Base-by-base conservation (phyloP, 1,140 invertebrate species). In the Apis laboriosa region DNA sequence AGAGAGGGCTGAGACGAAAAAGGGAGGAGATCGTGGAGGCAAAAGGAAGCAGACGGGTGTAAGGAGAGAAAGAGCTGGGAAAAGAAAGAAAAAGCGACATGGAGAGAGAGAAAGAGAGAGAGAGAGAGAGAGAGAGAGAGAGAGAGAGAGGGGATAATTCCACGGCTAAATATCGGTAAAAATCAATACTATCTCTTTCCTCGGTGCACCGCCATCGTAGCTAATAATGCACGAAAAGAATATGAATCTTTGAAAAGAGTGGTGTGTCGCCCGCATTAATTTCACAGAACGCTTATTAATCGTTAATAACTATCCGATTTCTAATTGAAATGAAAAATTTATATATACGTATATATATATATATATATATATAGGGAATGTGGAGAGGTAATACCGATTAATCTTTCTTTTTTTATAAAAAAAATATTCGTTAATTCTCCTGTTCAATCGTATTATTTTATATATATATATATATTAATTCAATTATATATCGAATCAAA, bases 101-200 rank as follows among this genome's bases (percentile, higher is more conserved):
- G 71, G 74, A 80, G 82, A 86, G 80, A 34, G 34, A 34, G 34
- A 2, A 2, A 34, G 53, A 63, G 61, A 87, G 84, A 85, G 82
- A 87, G 84, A 85, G 82, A 86, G 80, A 43, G 34, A 43, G 34
- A 43, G 34, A 43, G 15, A 63, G 61, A 87, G 85, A 86, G 80
- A 86, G 13, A 61, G 77, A 75, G 84, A 82, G 24, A 75, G 73
- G 91, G 92, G 91, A 93, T 92, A 93, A 92, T 93, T 93, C 93
- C 90, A 90, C 90, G 88, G 89, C 92, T 93, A 92, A 93, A 93
- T 93, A 93, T 93, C 92, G 90, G 92, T 92, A 92, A 92, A 93
- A 93, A 93, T 93, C 92, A 93, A 93, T 94, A 93, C 91, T 91
- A 93, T 92, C 93, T 91, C 87, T 88, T 91, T 91, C 85, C 90